Base-by-base conservation (phyloP, 2,888 invertebrate species). In the Brachyptera putata region DNA sequence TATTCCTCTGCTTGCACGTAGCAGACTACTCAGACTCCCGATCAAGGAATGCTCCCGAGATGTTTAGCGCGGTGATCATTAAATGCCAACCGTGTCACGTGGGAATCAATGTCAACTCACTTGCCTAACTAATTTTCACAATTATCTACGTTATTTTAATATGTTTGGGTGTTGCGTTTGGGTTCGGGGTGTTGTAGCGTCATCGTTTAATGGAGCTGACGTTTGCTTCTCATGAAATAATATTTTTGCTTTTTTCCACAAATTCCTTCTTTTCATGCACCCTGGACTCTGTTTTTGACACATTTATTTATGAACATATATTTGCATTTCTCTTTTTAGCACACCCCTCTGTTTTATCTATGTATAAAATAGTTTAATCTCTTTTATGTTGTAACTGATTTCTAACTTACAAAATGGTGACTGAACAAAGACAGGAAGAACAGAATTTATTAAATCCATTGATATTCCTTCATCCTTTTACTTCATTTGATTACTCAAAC, bases 91-190 rank as follows among this genome's bases (percentile, higher is more conserved):
- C 63, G 59, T 80, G 83, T 84, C 84, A 84, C 84, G 84, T 84
- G 84, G 81, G 82, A 70, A 81, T 83, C 82, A 81, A 82, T 83
- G 83, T 83, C 83, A 83, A 82, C 79, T 79, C 73, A 78, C 77
- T 75, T 74, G 76, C 78, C 77, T 77, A 73, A 75, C 73, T 78
- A 78, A 78, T 77, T 78, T 79, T 77, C 76, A 73, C 75, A 75
- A 77, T 76, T 77, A 72, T 74, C 76, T 76, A n/a, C 21, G 56
- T 16, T 36, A 21, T 56, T 56, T 34, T 22, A 77, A 76, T 76
- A 73, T 74, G 76, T 70, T 69, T 70, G 70, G 69, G 70, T 69
- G 68, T 16, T 37, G 43, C 21, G 74, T 73, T 73, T 69, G 66
- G 59, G 53, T 41, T 22, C 43, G 58, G 58, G 60, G 61, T 62